Conservation (phyloP, 2,113 vertebrate genomes). For the Caloenas nicobarica region DNA sequence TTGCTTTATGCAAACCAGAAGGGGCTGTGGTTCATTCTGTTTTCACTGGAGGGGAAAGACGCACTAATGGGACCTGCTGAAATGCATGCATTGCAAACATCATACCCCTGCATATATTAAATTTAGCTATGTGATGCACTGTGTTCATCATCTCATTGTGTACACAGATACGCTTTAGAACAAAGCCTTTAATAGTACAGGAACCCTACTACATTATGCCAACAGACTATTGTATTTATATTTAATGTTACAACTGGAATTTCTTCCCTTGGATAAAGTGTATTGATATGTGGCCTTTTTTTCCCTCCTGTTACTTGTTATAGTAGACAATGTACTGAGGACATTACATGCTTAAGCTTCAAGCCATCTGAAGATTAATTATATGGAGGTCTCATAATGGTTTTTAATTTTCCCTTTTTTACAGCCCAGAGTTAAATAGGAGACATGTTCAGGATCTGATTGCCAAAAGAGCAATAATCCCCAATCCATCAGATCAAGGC, state of each 20-base stretch:
- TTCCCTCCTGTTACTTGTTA: constrained; percentile 65
- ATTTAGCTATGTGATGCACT: constrained; percentile 85
- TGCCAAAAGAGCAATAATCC: constrained; percentile 78
- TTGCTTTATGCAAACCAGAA: constrained; percentile 99
- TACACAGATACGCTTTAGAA: constrained; percentile 82
- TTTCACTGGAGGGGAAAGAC: constrained; percentile 96
- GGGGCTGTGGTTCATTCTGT: constrained; percentile 94
- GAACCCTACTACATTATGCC: constrained; percentile 79
- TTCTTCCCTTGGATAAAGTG: constrained; percentile 74
- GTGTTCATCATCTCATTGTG: constrained; percentile 86
- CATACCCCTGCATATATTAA: constrained; percentile 90
- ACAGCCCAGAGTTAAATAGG: constrained; percentile 79
- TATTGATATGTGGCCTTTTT: constrained; percentile 59
- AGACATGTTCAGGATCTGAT: constrained; percentile 80
- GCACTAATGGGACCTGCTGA: constrained; percentile 92
- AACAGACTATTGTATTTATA: constrained; percentile 81
- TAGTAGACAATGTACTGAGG: constrained; percentile 52
- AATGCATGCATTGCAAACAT: constrained; percentile 91
- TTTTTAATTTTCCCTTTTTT: constrained; percentile 72
- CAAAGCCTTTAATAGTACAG: constrained; percentile 82
- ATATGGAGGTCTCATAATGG: constrained; percentile 71
- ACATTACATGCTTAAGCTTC: constrained; percentile 70
- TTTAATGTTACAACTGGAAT: constrained; percentile 78
- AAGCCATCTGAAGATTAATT: constrained; percentile 80
- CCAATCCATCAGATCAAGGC: constrained; percentile 72